Conservation (phyloP, 2,797 vertebrate genomes). For the Sparidentex hasta region DNA sequence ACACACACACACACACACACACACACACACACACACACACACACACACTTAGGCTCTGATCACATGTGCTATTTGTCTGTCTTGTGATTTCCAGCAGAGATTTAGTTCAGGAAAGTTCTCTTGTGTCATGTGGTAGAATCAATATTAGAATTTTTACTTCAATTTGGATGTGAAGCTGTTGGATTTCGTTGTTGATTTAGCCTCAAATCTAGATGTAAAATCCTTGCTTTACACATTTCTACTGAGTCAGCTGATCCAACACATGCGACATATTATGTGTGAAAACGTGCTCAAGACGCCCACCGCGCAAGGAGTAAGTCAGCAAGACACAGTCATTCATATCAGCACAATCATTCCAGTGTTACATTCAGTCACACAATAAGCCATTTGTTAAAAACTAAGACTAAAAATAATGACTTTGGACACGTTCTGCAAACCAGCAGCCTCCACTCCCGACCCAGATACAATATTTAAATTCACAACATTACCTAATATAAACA, state of each 20-base stretch:
- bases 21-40: neutral
- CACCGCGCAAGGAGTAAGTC: slow-evolving; percentile 1
- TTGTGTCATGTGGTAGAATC: neutral
- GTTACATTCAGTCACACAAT: slow-evolving; percentile 10
- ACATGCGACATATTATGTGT: neutral
- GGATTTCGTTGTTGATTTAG: neutral
- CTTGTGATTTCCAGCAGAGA: neutral
- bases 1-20: neutral
- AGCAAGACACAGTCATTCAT: neutral
- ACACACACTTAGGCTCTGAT: neutral
- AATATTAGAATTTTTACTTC: neutral
- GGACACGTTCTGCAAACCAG: slow-evolving; percentile 3
- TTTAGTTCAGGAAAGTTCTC: neutral
- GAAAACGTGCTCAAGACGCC: slow-evolving; percentile 11
- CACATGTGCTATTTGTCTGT: slow-evolving; percentile 2
- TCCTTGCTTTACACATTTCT: neutral
- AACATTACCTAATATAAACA: slow-evolving; percentile 3
- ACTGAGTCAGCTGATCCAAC: slow-evolving; percentile 19
- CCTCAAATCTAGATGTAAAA: neutral
- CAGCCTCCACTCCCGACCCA: slow-evolving; percentile 16
- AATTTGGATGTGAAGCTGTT: neutral
- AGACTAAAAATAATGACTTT: slow-evolving; percentile 11
- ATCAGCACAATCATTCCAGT: slow-evolving; percentile 15
- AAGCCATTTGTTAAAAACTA: slow-evolving; percentile 24
- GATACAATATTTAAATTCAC: slow-evolving; percentile 16